Evolutionary conservation across 2,888 invertebrate species (phyloP), one percentile per base, ranked within the genome.

Genomic region (Zygothrica quintamaculata): DNA sequence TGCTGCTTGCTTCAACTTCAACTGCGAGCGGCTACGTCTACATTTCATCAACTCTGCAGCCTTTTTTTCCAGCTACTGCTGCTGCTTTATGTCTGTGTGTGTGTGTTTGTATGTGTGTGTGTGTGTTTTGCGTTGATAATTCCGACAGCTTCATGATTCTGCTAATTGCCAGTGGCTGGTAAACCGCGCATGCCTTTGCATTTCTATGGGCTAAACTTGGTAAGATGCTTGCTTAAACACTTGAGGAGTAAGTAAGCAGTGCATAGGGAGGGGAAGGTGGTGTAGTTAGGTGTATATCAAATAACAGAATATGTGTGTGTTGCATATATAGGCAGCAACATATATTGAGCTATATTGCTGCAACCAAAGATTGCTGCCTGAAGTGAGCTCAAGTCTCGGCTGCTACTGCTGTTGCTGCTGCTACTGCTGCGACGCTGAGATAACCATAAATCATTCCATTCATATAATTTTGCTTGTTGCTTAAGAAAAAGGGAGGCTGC

Each of bases 181-280:
- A 72, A 72, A 72, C 76, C 77, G 74, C 78, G 64, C 69, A 81
- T 84, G 86, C 60, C 84, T 67, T 36, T 22, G 65, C 78, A 77
- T 74, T 61, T 50, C 39, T 50, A 29, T 29, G 44, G n/a, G 1
- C n/a, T 7, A 11, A 33, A 31, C 37, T 8, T n/a, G 25, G 13
- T 22, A n/a, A 29, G 29, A 7, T 29, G 29, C 9, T 7, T n/a
- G 29, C 9, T 29, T 22, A 22, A 3, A 22, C 1, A 29, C 7
- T 5, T 7, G 34, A 15, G 37, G 16, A 26, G n/a, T n/a, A 13
- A 13, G 1, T 29, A 9, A n/a, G 29, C 15, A 25, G 6, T 1
- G 11, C 4, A 15, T 6, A n/a, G 26, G 8, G 13, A 8, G 11
- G 5, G n/a, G 26, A 12, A 8, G 25, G 46, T 29, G 69, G 75